phyloP scores from a whole-genome alignment of 1,140 invertebrate species.

The Periplaneta americana region DNA sequence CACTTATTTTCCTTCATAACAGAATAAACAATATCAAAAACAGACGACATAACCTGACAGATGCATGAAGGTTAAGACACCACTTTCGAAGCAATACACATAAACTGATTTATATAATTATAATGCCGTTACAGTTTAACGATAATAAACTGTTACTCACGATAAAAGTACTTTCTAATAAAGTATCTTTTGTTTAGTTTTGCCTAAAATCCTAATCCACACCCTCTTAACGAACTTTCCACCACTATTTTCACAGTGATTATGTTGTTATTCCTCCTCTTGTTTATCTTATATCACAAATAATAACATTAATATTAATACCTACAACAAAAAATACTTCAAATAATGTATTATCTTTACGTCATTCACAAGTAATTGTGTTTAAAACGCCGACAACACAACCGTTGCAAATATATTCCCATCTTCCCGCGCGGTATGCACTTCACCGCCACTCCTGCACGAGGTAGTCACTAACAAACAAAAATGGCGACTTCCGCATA shows the following conservation, averaged over 20 bases:
- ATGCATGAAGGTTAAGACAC: not conserved
- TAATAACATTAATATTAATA: not conserved
- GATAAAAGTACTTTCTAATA: not conserved
- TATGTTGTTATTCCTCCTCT: no score
- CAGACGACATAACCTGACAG: not conserved
- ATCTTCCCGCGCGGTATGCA: conserved; percentile 26
- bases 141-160: not conserved
- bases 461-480: conserved; percentile 14
- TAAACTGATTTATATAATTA: not conserved
- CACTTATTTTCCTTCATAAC: not conserved
- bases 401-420: conserved; percentile 6
- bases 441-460: conserved; percentile 12
- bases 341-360: not conserved
- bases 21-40: not conserved
- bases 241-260: not conserved
- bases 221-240: not conserved
- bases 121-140: not conserved
- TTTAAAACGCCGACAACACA: conserved; percentile 7
- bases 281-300: not conserved
- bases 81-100: not conserved
- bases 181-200: not conserved
- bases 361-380: not conserved
- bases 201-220: not conserved
- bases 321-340: not conserved
- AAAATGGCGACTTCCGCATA: conserved; percentile 20